These are phyloP conservation scores for Brachymystax lenok DNA, from an alignment of 2,797 vertebrate species.

Conservation along the genomic window DNA sequence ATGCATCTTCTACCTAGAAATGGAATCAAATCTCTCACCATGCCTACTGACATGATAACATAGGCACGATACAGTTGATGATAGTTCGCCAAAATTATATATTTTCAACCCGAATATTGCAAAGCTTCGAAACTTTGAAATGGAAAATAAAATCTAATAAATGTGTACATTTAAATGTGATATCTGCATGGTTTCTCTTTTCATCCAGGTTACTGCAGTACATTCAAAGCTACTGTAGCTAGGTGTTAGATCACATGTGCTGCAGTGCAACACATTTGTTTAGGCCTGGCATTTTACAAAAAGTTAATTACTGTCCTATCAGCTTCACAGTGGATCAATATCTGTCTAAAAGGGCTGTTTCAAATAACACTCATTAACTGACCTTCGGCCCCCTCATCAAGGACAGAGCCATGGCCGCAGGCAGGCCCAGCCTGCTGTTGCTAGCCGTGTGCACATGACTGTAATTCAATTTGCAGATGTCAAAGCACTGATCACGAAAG, in stretches of 20 bases:
- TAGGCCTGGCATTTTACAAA: constrained; percentile 24
- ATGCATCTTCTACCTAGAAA: background rate
- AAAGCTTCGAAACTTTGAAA: too few species aligned
- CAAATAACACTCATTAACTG: constrained; percentile 54
- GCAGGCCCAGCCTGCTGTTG: background rate
- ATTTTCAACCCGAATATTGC: too few species aligned
- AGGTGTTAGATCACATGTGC: background rate
- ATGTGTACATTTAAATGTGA: too few species aligned
- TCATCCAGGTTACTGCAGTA: background rate
- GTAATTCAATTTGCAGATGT: constrained; percentile 53
- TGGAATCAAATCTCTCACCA: too few species aligned
- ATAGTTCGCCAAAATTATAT: too few species aligned
- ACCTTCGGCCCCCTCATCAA: constrained; percentile 70
- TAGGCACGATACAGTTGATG: too few species aligned
- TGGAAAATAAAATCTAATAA: too few species aligned
- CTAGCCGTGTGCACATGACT: constrained; percentile 15
- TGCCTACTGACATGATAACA: too few species aligned
- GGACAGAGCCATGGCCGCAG: constrained; percentile 43
- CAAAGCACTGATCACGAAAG: constrained; percentile 46
- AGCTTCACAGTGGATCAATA: constrained; percentile 63
- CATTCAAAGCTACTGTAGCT: background rate
- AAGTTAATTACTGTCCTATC: constrained; percentile 63
- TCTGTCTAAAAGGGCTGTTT: constrained; percentile 40
- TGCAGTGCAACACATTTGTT: constrained; percentile 2
- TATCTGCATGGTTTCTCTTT: background rate